These are phyloP conservation scores for Calonectris borealis DNA, from an alignment of 2,113 vertebrate species.

Conservation along the genomic window DNA sequence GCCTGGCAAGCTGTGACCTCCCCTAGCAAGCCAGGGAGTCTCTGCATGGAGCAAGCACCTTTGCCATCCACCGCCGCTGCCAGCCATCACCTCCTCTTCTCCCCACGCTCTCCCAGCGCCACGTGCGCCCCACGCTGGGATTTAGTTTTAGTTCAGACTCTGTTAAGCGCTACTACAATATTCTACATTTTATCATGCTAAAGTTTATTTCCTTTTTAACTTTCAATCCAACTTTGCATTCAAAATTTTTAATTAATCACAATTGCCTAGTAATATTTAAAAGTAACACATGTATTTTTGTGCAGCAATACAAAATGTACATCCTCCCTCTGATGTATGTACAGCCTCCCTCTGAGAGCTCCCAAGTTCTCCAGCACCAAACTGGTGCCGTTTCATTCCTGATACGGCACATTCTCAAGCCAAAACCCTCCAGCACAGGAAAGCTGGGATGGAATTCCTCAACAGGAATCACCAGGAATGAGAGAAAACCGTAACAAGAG, in stretches of 20 bases:
- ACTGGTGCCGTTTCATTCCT: neutral
- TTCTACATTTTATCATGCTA: neutral
- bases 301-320: neutral
- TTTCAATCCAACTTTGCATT: neutral
- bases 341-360: neutral
- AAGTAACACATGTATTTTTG: neutral
- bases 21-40: accelerated
- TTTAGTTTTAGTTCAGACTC: neutral
- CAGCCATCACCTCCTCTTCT: neutral
- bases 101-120: neutral
- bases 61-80: neutral
- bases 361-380: neutral
- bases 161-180: neutral
- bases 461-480: neutral
- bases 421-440: neutral
- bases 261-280: neutral
- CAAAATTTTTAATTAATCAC: neutral
- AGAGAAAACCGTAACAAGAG: neutral
- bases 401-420: neutral
- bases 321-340: neutral
- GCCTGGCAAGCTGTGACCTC: neutral
- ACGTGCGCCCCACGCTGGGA: accelerated
- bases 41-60: neutral
- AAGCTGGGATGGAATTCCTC: neutral
- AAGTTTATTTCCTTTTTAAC: neutral